Evolutionary conservation across 2,113 vertebrate species (phyloP).

Genomic region (Triplophysa siluroides): DNA sequence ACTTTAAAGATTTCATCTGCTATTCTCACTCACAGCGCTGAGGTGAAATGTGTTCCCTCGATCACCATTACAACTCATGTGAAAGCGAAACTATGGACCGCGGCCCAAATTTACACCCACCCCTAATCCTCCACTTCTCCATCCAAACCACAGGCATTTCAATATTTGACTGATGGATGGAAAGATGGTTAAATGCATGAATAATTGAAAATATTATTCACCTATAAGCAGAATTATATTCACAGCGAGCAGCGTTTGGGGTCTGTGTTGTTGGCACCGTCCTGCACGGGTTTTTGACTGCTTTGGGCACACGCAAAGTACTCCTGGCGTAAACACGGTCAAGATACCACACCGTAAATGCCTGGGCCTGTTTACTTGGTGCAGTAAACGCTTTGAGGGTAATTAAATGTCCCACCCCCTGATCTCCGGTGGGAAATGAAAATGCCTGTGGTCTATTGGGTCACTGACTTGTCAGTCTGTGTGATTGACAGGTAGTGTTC

Average conservation of each 20-base stretch:
- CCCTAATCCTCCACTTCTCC: constrained; percentile 29
- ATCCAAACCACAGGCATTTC: constrained; percentile 53
- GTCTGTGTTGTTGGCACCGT: constrained; percentile 40
- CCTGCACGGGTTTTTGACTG: constrained; percentile 26
- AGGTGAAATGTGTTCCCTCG: neutral
- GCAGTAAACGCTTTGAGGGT: constrained; percentile 55
- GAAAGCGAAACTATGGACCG: constrained; percentile 13
- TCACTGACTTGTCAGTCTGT: constrained; percentile 46
- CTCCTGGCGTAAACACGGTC: constrained; percentile 47
- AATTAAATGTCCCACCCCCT: constrained; percentile 51
- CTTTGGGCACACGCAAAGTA: constrained; percentile 37
- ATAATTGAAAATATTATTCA: constrained; percentile 49
- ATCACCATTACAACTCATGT: constrained; percentile 10
- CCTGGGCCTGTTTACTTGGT: constrained; percentile 54
- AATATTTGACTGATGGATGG: constrained; percentile 53
- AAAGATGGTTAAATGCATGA: constrained; percentile 49
- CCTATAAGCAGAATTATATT: constrained; percentile 45
- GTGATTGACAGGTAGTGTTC: constrained; percentile 32
- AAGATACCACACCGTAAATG: constrained; percentile 54
- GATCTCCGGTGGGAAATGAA: constrained; percentile 49
- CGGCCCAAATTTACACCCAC: neutral
- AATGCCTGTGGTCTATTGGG: constrained; percentile 41
- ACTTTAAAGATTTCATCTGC: neutral
- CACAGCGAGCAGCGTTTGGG: constrained; percentile 31
- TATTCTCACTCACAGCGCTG: neutral